Base-by-base conservation (phyloP, 2,113 vertebrate species). In the Sinocyclocheilus maitianheensis region DNA sequence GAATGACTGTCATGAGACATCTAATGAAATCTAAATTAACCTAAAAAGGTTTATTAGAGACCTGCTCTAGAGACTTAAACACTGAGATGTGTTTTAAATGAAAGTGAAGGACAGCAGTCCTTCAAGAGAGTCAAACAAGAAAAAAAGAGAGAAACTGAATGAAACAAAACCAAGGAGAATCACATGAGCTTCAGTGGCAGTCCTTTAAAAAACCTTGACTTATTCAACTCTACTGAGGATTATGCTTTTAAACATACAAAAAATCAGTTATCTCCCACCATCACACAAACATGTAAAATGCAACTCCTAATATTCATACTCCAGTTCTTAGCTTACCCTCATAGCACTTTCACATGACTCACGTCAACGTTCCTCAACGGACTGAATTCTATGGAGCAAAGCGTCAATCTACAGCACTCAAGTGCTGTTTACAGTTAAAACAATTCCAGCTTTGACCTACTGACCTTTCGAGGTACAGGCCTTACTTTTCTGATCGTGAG, bases 141-240 rank as follows among this genome's bases (percentile, higher is more conserved):
- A 26, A 1, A 24, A 46, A 9, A 84, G 3, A 81, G 6, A 72
- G 16, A 76, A 69, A 65, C n/a, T 3, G 26, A 26, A 37, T 53
- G 26, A 55, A 43, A 74, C 26, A 53, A 74, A 69, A 62, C 30
- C 4, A 48, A 83, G 72, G 3, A 13, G 43, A 65, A 76, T 81
- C 58, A 69, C 5, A 65, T 8, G 14, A 37, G 60, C 69, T 71
- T 67, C 77, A 84, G 76, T 22, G 24, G n/a, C 71, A 46, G 71
- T 81, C 83, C 78, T 82, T 85, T 55, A 76, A 58, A 85, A 85
- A 67, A 82, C 34, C 51, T 53, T 30, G 79, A 83, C 75, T 81
- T 51, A 51, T 20, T 46, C 75, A 46, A 65, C 83, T 69, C 58
- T 58, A 55, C 74, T 51, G 81, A 86, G 81, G 75, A 74, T 84